phyloP scores from a whole-genome alignment of 2,888 invertebrate genomes.

The Alentia gelatinosa region DNA sequence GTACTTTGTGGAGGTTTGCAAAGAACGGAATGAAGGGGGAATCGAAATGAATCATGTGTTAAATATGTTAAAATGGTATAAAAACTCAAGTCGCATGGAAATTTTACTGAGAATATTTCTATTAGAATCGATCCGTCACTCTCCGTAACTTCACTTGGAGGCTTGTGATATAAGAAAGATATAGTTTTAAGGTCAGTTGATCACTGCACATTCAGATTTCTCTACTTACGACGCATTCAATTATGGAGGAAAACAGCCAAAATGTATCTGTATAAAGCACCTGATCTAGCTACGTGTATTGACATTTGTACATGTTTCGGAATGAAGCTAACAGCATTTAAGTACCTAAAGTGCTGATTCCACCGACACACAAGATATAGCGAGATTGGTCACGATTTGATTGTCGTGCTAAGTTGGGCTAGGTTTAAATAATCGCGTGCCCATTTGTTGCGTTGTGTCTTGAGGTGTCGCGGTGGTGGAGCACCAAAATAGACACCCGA shows the following conservation, averaged over 20 bases:
- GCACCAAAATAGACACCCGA: too few relatives aligned
- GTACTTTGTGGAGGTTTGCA: neutral
- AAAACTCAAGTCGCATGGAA: neutral
- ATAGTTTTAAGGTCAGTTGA: neutral
- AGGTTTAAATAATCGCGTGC: too few relatives aligned
- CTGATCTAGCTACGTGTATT: conserved; percentile 7
- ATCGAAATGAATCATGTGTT: neutral
- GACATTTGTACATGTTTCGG: neutral
- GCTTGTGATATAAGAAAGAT: conserved; percentile 22
- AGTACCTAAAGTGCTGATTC: neutral
- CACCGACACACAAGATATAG: too few relatives aligned
- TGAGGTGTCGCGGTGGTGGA: too few relatives aligned
- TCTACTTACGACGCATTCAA: neutral
- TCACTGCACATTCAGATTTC: conserved; percentile 18
- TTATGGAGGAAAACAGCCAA: neutral
- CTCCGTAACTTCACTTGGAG: neutral
- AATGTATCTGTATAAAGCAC: neutral
- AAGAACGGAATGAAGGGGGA: neutral
- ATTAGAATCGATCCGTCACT: neutral
- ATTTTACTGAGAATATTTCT: neutral
- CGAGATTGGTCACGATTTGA: too few relatives aligned
- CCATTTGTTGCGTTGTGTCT: too few relatives aligned
- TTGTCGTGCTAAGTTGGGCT: too few relatives aligned
- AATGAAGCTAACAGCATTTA: neutral
- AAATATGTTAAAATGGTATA: neutral